Conservation (phyloP, 2,797 vertebrate genomes). For the Galago senegalensis region DNA sequence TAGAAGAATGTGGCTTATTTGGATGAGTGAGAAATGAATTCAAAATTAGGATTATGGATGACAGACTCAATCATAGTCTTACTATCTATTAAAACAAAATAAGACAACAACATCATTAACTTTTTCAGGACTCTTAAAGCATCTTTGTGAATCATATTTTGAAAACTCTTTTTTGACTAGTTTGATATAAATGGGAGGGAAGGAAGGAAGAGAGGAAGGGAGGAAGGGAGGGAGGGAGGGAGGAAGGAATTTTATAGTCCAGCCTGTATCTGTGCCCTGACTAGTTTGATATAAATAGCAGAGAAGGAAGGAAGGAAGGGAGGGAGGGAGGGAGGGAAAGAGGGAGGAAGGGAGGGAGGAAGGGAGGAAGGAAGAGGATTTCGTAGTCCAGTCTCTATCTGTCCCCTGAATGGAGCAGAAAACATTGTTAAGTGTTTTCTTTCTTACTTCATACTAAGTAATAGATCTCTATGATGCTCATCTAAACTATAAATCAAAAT, state of each 20-base stretch:
- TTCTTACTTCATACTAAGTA: not conserved
- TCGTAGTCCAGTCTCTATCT: not conserved
- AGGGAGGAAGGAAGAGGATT: not conserved
- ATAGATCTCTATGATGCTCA: not conserved
- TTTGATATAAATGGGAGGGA: not conserved
- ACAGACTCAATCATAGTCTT: not conserved
- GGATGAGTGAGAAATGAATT: not conserved
- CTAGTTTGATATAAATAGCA: no score
- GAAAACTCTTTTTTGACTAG: not conserved
- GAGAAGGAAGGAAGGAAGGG: no score
- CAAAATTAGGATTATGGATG: not conserved
- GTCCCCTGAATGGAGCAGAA: not conserved
- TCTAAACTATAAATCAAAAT: not conserved
- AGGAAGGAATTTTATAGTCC: not conserved
- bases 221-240: not conserved
- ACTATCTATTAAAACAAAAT: not conserved
- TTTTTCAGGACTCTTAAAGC: not conserved
- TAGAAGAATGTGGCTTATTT: not conserved
- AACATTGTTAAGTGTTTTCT: not conserved
- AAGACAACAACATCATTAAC: not conserved
- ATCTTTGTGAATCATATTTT: not conserved
- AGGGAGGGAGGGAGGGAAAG: not conserved
- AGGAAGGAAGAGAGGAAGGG: not conserved
- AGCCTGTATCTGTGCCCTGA: not conserved
- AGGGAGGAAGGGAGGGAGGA: not conserved